Conservation (phyloP, 2,113 vertebrate species). For the Larimichthys polyactis region DNA sequence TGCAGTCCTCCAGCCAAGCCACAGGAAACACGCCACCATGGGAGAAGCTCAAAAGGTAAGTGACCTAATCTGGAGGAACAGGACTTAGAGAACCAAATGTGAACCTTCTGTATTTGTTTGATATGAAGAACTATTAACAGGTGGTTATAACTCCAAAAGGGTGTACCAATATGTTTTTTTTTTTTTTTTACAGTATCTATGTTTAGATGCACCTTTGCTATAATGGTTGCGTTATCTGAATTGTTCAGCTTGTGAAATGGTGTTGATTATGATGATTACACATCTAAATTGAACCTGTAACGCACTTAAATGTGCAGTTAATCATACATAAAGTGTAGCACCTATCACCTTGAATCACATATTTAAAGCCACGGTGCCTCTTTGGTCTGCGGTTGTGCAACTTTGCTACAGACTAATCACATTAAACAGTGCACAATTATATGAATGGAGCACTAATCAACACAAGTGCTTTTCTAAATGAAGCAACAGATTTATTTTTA, state of each 20-base stretch:
- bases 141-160: neutral
- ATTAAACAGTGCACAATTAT: slow-evolving; percentile 50
- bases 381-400: slow-evolving; percentile 41
- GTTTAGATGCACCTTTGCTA: slow-evolving; percentile 1
- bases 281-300: neutral
- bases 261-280: neutral
- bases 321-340: neutral
- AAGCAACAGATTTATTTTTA: slow-evolving; percentile 49
- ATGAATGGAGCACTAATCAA: slow-evolving; percentile 57
- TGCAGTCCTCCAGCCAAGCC: slow-evolving; percentile 57
- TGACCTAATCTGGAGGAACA: slow-evolving; percentile 27
- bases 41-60: slow-evolving; percentile 91
- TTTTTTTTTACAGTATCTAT: neutral
- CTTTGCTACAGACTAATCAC: slow-evolving; percentile 56
- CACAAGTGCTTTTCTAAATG: slow-evolving; percentile 45
- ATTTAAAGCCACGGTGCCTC: slow-evolving; percentile 12
- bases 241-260: neutral
- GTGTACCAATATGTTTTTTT: neutral
- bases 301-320: neutral
- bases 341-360: slow-evolving; percentile 16
- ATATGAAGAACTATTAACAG: neutral
- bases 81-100: slow-evolving; percentile 30
- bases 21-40: slow-evolving; percentile 82
- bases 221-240: slow-evolving; percentile 17
- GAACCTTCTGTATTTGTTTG: slow-evolving; percentile 3